Percentiles rank a stretch among this genome's conserved stretches.
Evolutionary conservation across 2,888 invertebrate species (phyloP).

Genomic region (Amiota communis): DNA sequence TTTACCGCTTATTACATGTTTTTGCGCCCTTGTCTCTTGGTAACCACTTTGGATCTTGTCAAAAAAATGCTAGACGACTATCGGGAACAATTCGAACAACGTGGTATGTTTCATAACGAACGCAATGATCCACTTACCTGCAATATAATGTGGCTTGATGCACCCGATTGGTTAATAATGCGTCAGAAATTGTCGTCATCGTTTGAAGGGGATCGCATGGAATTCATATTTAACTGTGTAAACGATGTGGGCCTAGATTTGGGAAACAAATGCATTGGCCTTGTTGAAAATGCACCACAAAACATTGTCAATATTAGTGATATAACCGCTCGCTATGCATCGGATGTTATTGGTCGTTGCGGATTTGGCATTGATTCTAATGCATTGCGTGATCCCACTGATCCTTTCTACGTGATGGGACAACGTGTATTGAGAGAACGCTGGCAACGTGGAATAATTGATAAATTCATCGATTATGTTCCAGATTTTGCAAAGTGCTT

Average conservation of each 20-base stretch:
- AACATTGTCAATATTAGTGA: constrained; percentile 66
- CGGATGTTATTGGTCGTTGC: constrained; percentile 74
- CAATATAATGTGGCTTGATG: constrained; percentile 59
- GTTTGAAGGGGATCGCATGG: constrained; percentile 73
- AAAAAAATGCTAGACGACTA: too few relatives aligned
- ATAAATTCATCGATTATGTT: constrained; percentile 50
- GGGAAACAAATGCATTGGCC: not conserved
- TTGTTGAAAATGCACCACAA: not conserved
- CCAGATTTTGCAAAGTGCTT: constrained; percentile 53
- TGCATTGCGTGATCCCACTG: constrained; percentile 67
- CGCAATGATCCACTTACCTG: constrained; percentile 58
- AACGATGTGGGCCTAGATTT: constrained; percentile 22
- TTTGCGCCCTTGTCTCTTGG: too few relatives aligned
- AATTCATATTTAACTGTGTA: constrained; percentile 68
- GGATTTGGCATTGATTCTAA: constrained; percentile 74
- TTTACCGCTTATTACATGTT: too few relatives aligned
- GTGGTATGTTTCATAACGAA: constrained; percentile 54
- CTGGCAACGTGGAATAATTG: constrained; percentile 42
- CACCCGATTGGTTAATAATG: constrained; percentile 68
- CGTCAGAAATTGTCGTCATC: constrained; percentile 71
- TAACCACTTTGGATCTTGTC: too few relatives aligned
- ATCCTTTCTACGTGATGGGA: constrained; percentile 67
- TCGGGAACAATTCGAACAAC: constrained; percentile 53
- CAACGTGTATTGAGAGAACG: constrained; percentile 47
- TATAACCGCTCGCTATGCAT: constrained; percentile 71